These are phyloP conservation scores for Phyllotreta striolata DNA, from an alignment of 2,888 invertebrate species.

Conservation along the genomic window DNA sequence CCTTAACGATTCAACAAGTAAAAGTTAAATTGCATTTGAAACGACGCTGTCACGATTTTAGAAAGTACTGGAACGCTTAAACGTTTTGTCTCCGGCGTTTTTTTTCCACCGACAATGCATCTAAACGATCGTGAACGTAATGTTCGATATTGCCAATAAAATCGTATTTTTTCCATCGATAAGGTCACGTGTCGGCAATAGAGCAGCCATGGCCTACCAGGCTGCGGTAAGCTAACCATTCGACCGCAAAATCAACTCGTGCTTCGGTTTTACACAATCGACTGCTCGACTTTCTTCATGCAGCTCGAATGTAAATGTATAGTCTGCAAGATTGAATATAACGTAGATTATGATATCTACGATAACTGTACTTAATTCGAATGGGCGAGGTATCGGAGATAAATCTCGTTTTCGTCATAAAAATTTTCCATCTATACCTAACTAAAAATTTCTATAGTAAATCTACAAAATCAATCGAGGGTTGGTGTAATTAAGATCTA, in stretches of 20 bases:
- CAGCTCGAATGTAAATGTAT: constrained; percentile 4
- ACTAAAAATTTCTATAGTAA: too few species aligned
- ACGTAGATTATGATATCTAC: too few species aligned
- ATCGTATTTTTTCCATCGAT: constrained; percentile 44
- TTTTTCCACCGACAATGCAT: neutral
- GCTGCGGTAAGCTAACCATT: constrained; percentile 24
- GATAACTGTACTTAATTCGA: too few species aligned
- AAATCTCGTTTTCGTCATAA: too few species aligned
- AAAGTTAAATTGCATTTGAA: constrained; percentile 6
- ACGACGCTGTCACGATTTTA: constrained; percentile 12
- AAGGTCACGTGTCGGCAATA: constrained; percentile 44
- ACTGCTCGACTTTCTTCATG: constrained; percentile 11
- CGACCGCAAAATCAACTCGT: constrained; percentile 48
- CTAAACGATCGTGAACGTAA: constrained; percentile 12
- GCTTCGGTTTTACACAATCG: constrained; percentile 36
- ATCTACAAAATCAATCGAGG: too few species aligned
- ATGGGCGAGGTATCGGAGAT: too few species aligned
- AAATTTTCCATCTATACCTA: too few species aligned
- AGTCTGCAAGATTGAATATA: neutral
- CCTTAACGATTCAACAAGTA: constrained; percentile 10
- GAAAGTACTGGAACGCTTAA: constrained; percentile 9
- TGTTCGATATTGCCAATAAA: constrained; percentile 12
- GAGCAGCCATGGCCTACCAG: constrained; percentile 18
- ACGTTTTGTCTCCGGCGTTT: constrained; percentile 1
- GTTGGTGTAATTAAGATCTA: too few species aligned